Evolutionary conservation across 1,140 invertebrate genomes (phyloP), one percentile per base, ranked within the genome.

Genomic region (Tribolium madens): DNA sequence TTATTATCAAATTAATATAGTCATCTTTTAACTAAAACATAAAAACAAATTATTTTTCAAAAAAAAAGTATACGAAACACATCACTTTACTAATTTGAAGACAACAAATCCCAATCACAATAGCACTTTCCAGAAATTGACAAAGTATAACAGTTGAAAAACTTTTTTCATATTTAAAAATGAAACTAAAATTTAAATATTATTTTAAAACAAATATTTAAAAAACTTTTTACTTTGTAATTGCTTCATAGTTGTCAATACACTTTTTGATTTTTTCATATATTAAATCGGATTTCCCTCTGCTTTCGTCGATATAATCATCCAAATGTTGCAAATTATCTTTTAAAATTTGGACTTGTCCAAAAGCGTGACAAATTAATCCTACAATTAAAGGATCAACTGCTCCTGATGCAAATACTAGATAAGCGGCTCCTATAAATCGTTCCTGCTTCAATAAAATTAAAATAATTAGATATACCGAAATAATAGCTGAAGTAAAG

Each of bases 271-370:
- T 69, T 52, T 79, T 47, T 10, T 76, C 14, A 15, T 78, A 53
- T 17, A 71, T 17, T 26, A 26, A 53, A 36, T 31, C 13, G 47
- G 60, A 14, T 36, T 13, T 0, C 18, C 18, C 13, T 64, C 76
- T 48, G 14, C 13, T 21, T 18, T 47, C 10, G 46, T 75, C 68
- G 5, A 48, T n/a, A n/a, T 74, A 76, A 4, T 31, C n/a, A 10
- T 60, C 70, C 1, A 80, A 17, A 33, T 78, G 10, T 7, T 48
- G 9, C 0, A 84, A 60, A 50, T 79, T 82, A 50, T 82, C 76
- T 60, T 79, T 81, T 17, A 82, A 69, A 10, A 85, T 79, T 75
- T 83, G 60, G 21, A 83, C 75, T 78, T 85, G 81, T 6, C 73
- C 76, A 68, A 77, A 78, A 12, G 77, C 78, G 42, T 83, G 70